Evolutionary conservation across 2,113 vertebrate genomes (phyloP).

Genomic region (human): DNA sequence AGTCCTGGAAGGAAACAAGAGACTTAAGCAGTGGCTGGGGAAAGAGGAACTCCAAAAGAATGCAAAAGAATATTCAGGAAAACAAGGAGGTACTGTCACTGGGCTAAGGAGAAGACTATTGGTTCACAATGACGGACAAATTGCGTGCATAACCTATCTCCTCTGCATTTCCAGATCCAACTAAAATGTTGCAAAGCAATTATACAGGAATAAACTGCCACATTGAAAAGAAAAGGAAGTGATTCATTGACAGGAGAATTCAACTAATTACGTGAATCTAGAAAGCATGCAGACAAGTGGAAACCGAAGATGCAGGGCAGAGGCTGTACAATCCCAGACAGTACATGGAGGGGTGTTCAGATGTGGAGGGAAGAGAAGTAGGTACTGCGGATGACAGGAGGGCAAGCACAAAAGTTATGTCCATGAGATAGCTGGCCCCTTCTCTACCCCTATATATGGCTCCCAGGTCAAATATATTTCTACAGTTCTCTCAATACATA

Average conservation of each 20-base stretch:
- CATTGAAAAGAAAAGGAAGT: neutral
- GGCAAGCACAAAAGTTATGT: neutral
- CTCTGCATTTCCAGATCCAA: neutral
- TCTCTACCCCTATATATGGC: accelerated
- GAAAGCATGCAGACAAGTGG: neutral
- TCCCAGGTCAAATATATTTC: neutral
- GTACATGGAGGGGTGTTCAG: accelerated
- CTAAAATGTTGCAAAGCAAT: neutral
- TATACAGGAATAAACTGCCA: neutral
- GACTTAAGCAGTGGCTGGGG: neutral
- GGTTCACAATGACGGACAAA: neutral
- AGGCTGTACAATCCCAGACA: neutral
- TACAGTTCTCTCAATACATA: neutral
- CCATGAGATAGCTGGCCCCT: neutral
- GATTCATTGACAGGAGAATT: neutral
- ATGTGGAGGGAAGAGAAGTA: neutral
- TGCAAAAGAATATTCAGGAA: neutral
- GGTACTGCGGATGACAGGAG: neutral
- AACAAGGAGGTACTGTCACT: neutral
- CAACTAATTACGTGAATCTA: neutral
- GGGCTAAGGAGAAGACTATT: neutral
- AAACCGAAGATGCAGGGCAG: neutral
- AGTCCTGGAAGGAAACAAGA: neutral
- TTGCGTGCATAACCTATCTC: neutral
- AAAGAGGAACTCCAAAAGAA: neutral